phyloP scores from a whole-genome alignment of 2,113 vertebrate genomes.

The Periophthalmus modestus region DNA sequence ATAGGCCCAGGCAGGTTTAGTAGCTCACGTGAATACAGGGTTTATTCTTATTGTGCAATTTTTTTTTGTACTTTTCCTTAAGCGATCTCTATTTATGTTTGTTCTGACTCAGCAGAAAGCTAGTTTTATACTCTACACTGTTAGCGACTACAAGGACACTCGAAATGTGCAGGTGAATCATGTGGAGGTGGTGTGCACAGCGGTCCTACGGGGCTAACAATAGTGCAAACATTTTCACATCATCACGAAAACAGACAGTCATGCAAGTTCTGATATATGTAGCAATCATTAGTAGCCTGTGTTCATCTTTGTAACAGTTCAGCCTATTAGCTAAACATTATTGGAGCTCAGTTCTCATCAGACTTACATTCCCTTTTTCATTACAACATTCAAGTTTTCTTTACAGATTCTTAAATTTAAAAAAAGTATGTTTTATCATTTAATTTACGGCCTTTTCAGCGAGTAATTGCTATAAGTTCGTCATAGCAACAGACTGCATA shows the following conservation, averaged over 20 bases:
- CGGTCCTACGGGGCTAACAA: not conserved
- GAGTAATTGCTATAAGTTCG: no score
- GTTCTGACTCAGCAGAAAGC: slow-evolving; percentile 1
- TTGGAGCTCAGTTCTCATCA: not conserved
- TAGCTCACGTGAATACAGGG: slow-evolving; percentile 47
- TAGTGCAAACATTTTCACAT: not conserved
- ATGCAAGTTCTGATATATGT: no score
- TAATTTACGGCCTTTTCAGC: no score
- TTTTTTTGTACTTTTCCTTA: slow-evolving; percentile 33
- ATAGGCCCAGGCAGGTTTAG: slow-evolving; percentile 5
- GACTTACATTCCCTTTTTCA: not conserved
- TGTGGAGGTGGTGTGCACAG: slow-evolving; percentile 22
- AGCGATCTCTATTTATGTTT: slow-evolving; percentile 21
- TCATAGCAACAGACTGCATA: no score
- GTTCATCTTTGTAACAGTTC: no score
- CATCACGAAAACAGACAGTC: no score
- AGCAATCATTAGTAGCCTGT: no score
- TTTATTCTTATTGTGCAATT: slow-evolving; percentile 46
- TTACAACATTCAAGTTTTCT: not conserved
- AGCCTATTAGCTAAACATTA: not conserved
- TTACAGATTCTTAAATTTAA: not conserved
- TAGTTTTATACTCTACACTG: slow-evolving; percentile 13
- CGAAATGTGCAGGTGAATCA: not conserved
- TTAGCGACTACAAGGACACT: slow-evolving; percentile 12
- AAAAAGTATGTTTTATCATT: no score